These are phyloP conservation scores for Austrofundulus limnaeus DNA, from an alignment of 2,113 vertebrate genomes.

Conservation along the genomic window DNA sequence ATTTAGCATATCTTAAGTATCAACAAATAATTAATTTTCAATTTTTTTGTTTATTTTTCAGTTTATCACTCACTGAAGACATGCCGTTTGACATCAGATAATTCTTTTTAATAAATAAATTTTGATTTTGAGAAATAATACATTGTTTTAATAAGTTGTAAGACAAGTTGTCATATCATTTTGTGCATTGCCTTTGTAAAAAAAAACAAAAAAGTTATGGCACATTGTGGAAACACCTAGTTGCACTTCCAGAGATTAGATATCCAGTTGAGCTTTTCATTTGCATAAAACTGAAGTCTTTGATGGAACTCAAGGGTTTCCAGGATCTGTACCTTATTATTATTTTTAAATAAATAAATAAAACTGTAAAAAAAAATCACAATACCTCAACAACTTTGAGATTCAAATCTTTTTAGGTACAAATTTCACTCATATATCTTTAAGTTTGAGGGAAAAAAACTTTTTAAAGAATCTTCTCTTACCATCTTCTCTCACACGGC, in stretches of 20 bases:
- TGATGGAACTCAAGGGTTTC: neutral
- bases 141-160: neutral
- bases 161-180: too few species aligned
- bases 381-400: neutral
- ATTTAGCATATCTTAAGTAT: too few species aligned
- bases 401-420: neutral
- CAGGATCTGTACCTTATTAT: neutral
- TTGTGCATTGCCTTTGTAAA: neutral
- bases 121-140: too few species aligned
- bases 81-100: too few species aligned
- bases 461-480: too few species aligned
- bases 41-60: too few species aligned
- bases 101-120: too few species aligned
- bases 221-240: neutral
- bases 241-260: neutral
- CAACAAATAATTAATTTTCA: too few species aligned
- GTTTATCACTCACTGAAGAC: too few species aligned
- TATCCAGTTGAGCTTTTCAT: neutral
- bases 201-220: neutral
- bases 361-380: neutral
- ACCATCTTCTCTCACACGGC: too few species aligned
- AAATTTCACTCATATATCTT: neutral
- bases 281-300: neutral
- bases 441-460: too few species aligned
- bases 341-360: neutral